Conservation (phyloP, 1,140 invertebrate genomes). For the Zophobas morio region DNA sequence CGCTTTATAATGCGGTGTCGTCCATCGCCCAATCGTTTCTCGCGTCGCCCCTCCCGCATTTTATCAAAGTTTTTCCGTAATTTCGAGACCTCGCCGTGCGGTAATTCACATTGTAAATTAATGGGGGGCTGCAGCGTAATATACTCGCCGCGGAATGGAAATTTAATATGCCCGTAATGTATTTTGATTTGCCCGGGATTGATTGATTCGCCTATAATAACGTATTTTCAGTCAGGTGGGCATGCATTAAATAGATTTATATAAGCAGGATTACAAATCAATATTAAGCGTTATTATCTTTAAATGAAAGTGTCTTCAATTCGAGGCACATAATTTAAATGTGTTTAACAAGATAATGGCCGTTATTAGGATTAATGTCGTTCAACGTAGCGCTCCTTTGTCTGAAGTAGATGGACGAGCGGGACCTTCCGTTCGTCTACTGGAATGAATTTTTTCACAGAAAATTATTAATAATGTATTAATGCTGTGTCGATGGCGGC, state of each 20-base stretch:
- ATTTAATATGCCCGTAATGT: constrained; percentile 46
- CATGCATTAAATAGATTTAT: constrained; percentile 47
- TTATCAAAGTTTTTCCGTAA: no score
- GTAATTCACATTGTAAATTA: neutral
- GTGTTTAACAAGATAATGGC: constrained; percentile 41
- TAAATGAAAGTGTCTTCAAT: constrained; percentile 39
- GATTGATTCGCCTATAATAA: constrained; percentile 46
- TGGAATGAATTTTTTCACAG: constrained; percentile 6
- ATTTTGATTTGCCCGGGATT: constrained; percentile 46
- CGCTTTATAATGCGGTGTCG: no score
- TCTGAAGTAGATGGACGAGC: constrained; percentile 16
- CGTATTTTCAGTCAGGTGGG: constrained; percentile 41
- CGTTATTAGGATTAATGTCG: constrained; percentile 39
- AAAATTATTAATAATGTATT: constrained; percentile 32
- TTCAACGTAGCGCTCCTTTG: constrained; percentile 21
- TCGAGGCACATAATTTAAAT: constrained; percentile 38
- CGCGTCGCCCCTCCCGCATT: no score
- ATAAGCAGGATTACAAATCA: constrained; percentile 48
- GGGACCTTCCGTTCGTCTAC: neutral
- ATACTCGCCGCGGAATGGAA: constrained; percentile 35
- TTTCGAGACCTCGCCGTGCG: no score
- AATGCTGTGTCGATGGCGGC: constrained; percentile 13
- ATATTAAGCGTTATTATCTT: constrained; percentile 47
- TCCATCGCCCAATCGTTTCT: no score
- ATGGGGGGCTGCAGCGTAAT: constrained; percentile 24